Evolutionary conservation across 1,140 invertebrate genomes (phyloP).

Genomic region (Prorops nasuta): DNA sequence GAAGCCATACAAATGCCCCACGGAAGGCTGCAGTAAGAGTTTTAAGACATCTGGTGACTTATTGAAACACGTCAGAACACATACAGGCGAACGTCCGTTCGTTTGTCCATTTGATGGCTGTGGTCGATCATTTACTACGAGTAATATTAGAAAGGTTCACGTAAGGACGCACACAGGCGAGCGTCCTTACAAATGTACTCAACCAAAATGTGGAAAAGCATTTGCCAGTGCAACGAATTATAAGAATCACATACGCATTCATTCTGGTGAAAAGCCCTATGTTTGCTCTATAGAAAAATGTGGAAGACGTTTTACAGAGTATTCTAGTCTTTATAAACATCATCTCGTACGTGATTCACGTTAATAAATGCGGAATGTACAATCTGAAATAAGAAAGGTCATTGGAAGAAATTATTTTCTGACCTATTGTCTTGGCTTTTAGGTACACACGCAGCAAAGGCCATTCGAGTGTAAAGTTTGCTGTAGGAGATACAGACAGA

Average conservation of each 20-base stretch:
- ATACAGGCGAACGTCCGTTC: slow-evolving; percentile 72
- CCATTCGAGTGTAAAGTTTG: slow-evolving; percentile 64
- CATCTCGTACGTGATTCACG: slow-evolving; percentile 61
- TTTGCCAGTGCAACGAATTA: slow-evolving; percentile 73
- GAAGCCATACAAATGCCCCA: slow-evolving; percentile 66
- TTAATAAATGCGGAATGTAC: slow-evolving; percentile 2
- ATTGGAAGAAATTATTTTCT: neutral
- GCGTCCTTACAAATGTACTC: slow-evolving; percentile 64
- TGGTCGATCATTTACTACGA: slow-evolving; percentile 69
- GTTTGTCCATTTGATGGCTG: slow-evolving; percentile 66
- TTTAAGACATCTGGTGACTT: slow-evolving; percentile 71
- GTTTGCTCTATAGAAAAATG: slow-evolving; percentile 64
- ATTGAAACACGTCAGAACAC: slow-evolving; percentile 69
- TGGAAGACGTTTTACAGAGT: slow-evolving; percentile 71
- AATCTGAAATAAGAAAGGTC: too few relatives aligned
- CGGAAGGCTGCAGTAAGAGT: slow-evolving; percentile 61
- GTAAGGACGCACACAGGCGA: slow-evolving; percentile 65
- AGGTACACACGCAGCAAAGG: slow-evolving; percentile 64
- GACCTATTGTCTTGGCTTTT: neutral
- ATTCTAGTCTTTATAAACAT: slow-evolving; percentile 75
- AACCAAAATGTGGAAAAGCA: slow-evolving; percentile 60
- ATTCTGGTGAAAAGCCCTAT: slow-evolving; percentile 63
- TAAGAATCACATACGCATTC: slow-evolving; percentile 66
- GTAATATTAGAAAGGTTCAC: slow-evolving; percentile 69
- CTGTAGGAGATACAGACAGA: slow-evolving; percentile 63